Evolutionary conservation across 37 sponge, comb jelly and placozoan genomes (phyloP).

Genomic region (Hexactinellida sp.): DNA sequence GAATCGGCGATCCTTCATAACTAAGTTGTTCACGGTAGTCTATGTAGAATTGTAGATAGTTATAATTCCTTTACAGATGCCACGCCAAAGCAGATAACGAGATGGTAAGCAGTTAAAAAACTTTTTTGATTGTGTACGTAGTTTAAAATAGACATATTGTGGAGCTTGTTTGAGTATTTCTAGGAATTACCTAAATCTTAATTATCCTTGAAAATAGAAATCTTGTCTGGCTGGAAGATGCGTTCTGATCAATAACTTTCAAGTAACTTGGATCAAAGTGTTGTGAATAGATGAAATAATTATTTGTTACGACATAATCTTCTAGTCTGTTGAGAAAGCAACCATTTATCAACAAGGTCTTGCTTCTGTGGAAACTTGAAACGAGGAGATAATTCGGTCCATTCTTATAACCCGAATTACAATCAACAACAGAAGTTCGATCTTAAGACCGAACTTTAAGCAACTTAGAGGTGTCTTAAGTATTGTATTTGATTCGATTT

Average conservation of each 20-base stretch:
- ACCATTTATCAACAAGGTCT: background rate
- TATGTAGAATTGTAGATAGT: background rate
- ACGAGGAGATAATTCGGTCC: background rate
- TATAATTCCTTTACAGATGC: background rate
- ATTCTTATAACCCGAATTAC: background rate
- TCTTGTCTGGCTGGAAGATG: background rate
- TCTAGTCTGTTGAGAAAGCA: background rate
- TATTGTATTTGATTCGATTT: too few species aligned
- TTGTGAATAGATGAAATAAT: background rate
- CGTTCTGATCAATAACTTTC: background rate
- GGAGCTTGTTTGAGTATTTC: background rate
- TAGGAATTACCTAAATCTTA: background rate
- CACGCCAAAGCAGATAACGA: background rate
- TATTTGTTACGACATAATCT: background rate
- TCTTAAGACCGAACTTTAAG: too few species aligned
- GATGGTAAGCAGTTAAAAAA: background rate
- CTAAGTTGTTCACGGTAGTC: background rate
- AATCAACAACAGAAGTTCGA: too few species aligned
- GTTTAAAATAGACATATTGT: background rate
- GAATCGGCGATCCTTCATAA: too few species aligned
- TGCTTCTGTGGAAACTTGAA: background rate
- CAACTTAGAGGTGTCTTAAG: too few species aligned
- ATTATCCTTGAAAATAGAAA: too few species aligned
- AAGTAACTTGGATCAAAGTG: background rate
- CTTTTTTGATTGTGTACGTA: background rate